Base-by-base conservation (phyloP, 2,797 vertebrate genomes). In the Fratercula arctica region DNA sequence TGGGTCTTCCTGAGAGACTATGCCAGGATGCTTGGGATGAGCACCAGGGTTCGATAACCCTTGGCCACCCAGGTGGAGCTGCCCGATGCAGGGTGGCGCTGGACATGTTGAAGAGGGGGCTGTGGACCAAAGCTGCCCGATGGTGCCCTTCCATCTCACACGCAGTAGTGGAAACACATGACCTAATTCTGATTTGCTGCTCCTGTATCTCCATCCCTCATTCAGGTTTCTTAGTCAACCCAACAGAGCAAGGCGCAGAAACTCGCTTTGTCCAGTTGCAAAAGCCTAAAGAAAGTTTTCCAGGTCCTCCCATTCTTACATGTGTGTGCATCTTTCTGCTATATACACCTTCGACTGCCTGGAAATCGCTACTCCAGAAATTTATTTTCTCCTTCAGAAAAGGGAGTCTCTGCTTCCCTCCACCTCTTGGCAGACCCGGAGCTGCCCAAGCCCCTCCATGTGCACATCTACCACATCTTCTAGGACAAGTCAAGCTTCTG, bases 71-170 rank as follows among this genome's bases (percentile, higher is more conserved):
- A n/a, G 33, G 14, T 2, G 1, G n/a, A 83, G 29, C 39, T 57
- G 10, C 15, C 39, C 1, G 0, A 16, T 5, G 16, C 31, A 51
- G 33, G n/a, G 24, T 19, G 13, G 37, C 24, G 10, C 6, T 4
- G 1, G 31, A 8, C 1, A 9, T 5, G 7, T 1, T 46, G 59
- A n/a, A 39, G 68, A 12, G 0, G 0, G 50, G 23, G 18, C 25
- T 56, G 31, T 21, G 56, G 51, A 20, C 16, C 6, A 66, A 29
- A 70, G 13, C 24, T 31, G 26, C 29, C 48, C 0, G 0, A 1
- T 4, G 9, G 24, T 0, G 9, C 10, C 64, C 57, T 39, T 13
- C 28, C 6, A 1, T 6, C 56, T 50, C 35, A 20, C 51, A 68
- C 19, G 8, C 33, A 16, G 33, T 0, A 3, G 9, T 17, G 15